Percentiles rank a stretch among this genome's conserved stretches.
phyloP scores from a whole-genome alignment of 2,113 vertebrate genomes.

The Ammospiza caudacuta region DNA sequence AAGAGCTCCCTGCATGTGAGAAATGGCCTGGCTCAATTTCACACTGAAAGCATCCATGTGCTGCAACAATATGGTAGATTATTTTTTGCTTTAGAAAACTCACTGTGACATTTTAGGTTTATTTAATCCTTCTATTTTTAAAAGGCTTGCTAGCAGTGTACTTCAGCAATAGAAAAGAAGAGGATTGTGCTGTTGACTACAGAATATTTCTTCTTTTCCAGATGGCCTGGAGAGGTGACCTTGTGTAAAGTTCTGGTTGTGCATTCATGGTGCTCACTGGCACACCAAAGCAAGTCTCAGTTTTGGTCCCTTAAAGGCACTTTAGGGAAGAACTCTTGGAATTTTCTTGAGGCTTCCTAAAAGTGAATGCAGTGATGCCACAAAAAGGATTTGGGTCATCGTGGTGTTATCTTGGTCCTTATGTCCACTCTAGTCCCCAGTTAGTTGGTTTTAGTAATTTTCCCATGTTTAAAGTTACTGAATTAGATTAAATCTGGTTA shows the following conservation, averaged over 20 bases:
- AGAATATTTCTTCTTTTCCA: background rate
- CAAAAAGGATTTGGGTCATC: background rate
- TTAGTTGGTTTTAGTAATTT: background rate
- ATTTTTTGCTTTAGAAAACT: conserved; percentile 39
- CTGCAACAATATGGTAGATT: background rate
- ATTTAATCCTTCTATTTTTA: conserved; percentile 44
- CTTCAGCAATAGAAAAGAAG: background rate
- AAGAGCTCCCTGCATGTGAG: background rate
- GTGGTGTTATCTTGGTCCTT: background rate
- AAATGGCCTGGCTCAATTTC: background rate
- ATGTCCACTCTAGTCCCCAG: background rate
- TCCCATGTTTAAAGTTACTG: background rate
- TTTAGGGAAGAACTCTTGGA: background rate
- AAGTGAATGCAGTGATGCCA: background rate
- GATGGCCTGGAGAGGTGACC: background rate
- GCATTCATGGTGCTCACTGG: background rate
- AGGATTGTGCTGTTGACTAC: background rate
- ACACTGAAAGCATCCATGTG: background rate
- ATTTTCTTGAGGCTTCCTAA: background rate
- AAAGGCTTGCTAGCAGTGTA: background rate
- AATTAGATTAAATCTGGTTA: background rate
- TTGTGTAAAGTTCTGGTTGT: background rate
- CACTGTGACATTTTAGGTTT: conserved; percentile 25
- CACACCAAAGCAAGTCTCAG: background rate
- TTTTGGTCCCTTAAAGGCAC: background rate